Conservation (phyloP, 2,113 vertebrate species). For the Pimephales promelas region DNA sequence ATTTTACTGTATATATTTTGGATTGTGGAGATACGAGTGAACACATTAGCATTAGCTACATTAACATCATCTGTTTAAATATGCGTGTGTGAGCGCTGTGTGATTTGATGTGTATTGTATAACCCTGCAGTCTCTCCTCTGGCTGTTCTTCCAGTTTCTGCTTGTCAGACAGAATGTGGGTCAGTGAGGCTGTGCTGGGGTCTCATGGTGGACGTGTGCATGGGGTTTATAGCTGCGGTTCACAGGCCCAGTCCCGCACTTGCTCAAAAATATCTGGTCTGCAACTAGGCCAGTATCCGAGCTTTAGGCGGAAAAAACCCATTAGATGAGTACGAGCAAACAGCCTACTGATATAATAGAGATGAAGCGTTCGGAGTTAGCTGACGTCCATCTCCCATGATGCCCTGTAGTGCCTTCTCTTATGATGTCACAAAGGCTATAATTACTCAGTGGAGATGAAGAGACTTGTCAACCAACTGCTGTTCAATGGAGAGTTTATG, state of each 20-base stretch:
- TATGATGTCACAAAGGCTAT: conserved; percentile 25
- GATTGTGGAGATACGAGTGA: too few species aligned
- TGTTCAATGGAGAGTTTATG: conserved; percentile 5
- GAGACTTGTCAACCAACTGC: conserved; percentile 12
- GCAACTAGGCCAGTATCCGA: conserved; percentile 28
- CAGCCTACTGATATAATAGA: conserved; percentile 18
- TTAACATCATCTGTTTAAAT: neutral
- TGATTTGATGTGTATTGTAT: neutral
- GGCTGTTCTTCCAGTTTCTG: conserved; percentile 9
- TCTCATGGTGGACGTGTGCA: neutral
- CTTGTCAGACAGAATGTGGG: conserved; percentile 15
- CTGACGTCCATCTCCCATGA: conserved; percentile 8
- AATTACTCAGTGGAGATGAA: conserved; percentile 3
- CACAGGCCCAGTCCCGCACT: neutral
- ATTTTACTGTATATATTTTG: neutral
- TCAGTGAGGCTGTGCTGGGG: neutral
- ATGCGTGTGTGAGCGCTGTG: neutral
- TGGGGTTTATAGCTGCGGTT: neutral
- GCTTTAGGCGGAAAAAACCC: neutral
- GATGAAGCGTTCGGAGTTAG: neutral
- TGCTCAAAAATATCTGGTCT: conserved; percentile 7
- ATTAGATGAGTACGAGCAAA: conserved; percentile 5
- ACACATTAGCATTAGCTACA: neutral
- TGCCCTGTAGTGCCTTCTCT: conserved; percentile 18
- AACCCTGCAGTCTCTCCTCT: neutral